Evolutionary conservation across 2,113 vertebrate genomes (phyloP), one percentile per base, ranked within the genome.

Genomic region (Xiphophorus maculatus): DNA sequence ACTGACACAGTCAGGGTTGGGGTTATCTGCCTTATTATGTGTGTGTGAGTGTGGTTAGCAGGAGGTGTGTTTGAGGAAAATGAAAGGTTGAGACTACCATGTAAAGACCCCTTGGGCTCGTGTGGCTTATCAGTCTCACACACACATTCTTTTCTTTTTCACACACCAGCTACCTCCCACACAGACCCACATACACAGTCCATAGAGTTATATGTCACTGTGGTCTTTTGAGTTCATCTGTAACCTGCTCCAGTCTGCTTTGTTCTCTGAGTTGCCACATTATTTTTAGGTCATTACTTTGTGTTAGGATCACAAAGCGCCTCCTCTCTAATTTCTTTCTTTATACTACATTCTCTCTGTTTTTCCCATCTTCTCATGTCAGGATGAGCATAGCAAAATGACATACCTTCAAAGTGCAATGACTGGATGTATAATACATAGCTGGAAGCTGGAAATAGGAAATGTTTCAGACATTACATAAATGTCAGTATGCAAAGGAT

Each of bases 41-140:
- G 63, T 61, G 73, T 74, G 66, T 73, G 78, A 60, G 78, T 42
- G 80, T 71, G 83, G 69, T 74, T 87, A 76, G 81, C 66, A 82
- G 68, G 35, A 37, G 60, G 79, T 80, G 68, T 84, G 83, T 86
- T 69, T 83, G 76, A 86, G 80, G 61, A 69, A 84, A 90, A 82
- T 85, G 81, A 81, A 88, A 91, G 83, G 81, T 83, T 83, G 66
- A 83, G 84, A 82, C 66, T 2, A 58, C 73, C 71, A 79, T 88
- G 82, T 85, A 62, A 80, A 81, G 82, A 88, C 68, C 79, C 82
- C 74, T 85, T 79, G 67, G 82, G 70, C 79, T 71, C 67, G 19
- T 80, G 73, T 66, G n/a, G 58, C 90, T 89, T 91, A 91, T 92
- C 88, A 81, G 85, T 82, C 65, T 68, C 78, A 60, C 87, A 87